Percentiles rank a stretch among this genome's conserved stretches.
These are phyloP conservation scores for Buceros bicornis DNA, from an alignment of 2,797 vertebrate species.

Conservation along the genomic window DNA sequence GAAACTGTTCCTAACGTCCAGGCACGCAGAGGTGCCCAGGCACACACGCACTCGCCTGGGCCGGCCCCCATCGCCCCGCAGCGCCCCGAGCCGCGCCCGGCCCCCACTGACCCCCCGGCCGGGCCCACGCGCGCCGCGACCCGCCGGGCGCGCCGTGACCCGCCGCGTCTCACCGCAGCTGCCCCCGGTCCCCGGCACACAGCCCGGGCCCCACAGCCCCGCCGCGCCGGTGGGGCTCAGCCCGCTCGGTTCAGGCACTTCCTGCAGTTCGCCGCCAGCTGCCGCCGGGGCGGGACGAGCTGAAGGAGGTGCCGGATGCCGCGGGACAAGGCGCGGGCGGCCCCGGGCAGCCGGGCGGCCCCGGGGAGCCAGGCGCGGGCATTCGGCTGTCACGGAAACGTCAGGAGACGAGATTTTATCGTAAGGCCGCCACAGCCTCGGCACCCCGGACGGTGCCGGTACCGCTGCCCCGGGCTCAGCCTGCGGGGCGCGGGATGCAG, in stretches of 20 bases:
- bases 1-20: too few species aligned
- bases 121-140: background rate
- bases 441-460: rapidly evolving
- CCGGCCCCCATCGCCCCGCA: background rate
- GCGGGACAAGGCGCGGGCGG: rapidly evolving
- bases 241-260: background rate
- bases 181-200: background rate
- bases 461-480: background rate
- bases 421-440: rapidly evolving
- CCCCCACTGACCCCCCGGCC: background rate
- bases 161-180: background rate
- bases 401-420: background rate
- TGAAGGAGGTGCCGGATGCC: background rate
- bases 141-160: background rate
- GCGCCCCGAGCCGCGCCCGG: background rate
- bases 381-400: rapidly evolving
- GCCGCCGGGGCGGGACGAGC: background rate
- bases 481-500: background rate
- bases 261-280: background rate
- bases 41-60: background rate
- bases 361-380: rapidly evolving
- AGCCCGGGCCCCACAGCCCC: background rate
- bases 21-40: too few species aligned
- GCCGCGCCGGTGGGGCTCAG: background rate
- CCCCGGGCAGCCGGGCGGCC: rapidly evolving